Evolutionary conservation across 2,888 invertebrate genomes (phyloP), one percentile per base, ranked within the genome.

Genomic region (Artemia sinica): DNA sequence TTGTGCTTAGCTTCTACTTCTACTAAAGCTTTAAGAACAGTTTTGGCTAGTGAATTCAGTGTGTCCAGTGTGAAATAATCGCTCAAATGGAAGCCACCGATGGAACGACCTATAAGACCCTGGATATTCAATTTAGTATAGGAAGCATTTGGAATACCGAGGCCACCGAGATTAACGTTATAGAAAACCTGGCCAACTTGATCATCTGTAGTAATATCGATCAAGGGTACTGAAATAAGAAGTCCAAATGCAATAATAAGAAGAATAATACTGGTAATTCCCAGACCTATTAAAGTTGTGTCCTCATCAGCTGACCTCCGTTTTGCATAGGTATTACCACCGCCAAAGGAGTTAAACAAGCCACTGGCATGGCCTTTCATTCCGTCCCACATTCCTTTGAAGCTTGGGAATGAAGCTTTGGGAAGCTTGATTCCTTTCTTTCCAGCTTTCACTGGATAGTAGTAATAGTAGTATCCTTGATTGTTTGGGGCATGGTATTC

Each of bases 321-420:
- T 28, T 58, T 58, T 18, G 63, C 63, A 28, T 58, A 58, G 63
- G 63, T 58, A 58, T 58, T 10, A 18, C 63, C 63, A 28, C n/a
- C n/a, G 12, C 63, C 28, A 18, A 58, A 28, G 28, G 63, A 58
- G 9, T 58, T n/a, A 28, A 18, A 58, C 14, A 58, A 28, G 2
- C 28, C 63, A 28, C 14, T 8, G 28, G 63, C 63, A 28, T 58
- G 63, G 63, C 9, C 28, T 28, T 58, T 58, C 14, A 58, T 28
- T 58, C 63, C 63, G n/a, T 58, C 63, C 63, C 63, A 58, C 63
- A 58, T 58, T 58, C 63, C 63, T 28, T 58, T 58, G 63, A 58
- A 28, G 63, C 28, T 58, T 18, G 63, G 14, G 14, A 18, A 18
- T 8, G 63, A 28, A n/a, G 28, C 14, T 28, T 58, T 58, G 63